These are phyloP conservation scores for Ondatra zibethicus DNA, from an alignment of 2,113 vertebrate genomes.

Conservation along the genomic window DNA sequence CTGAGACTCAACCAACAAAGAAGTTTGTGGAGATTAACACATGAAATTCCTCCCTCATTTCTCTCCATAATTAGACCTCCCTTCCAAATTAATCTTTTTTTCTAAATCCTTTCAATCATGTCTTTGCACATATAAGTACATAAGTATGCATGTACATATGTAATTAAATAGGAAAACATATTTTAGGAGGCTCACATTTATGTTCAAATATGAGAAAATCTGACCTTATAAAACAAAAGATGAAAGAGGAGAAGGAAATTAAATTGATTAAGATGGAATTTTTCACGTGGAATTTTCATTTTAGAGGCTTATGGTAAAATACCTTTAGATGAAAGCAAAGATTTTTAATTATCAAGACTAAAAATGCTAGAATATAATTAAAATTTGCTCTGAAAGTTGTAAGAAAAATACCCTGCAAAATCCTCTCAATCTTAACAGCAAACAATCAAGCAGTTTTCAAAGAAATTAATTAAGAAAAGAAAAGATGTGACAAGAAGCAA, in stretches of 20 bases:
- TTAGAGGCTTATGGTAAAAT: constrained; percentile 17
- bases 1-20: not conserved
- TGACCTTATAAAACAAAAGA: constrained; percentile 8
- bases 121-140: not conserved
- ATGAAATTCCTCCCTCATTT: not conserved
- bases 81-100: not conserved
- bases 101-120: not conserved
- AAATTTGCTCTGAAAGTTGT: not conserved
- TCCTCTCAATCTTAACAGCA: not conserved
- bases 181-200: constrained; percentile 2
- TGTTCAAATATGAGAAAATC: constrained; percentile 32
- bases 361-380: not conserved
- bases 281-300: constrained; percentile 43
- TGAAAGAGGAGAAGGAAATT: not conserved
- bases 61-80: not conserved
- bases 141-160: not conserved
- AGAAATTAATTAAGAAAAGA: not conserved
- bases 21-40: not conserved
- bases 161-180: not conserved
- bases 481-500: not conserved
- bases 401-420: not conserved
- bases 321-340: constrained; percentile 40
- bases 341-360: not conserved
- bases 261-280: not conserved
- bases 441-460: not conserved